phyloP scores from a whole-genome alignment of 2,113 vertebrate species.

The Pica pica region DNA sequence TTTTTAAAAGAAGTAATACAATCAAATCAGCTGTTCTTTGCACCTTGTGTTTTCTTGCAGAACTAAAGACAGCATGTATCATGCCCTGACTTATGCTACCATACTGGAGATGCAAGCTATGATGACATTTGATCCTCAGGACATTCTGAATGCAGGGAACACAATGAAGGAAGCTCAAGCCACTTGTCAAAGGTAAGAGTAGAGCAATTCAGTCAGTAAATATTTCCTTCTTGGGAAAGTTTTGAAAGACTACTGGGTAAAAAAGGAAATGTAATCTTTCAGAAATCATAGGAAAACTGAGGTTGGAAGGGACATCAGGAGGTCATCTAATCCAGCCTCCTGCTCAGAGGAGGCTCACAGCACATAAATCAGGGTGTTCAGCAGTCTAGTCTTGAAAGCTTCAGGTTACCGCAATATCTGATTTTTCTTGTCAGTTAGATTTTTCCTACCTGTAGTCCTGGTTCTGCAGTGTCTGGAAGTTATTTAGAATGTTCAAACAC shows the following conservation, averaged over 20 bases:
- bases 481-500: neutral
- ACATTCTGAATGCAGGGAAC: slow-evolving; percentile 88
- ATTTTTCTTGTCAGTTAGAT: neutral
- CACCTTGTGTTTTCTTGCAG: slow-evolving; percentile 65
- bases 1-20: neutral
- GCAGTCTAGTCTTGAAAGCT: neutral
- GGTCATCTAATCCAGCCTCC: neutral
- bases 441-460: neutral
- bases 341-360: neutral
- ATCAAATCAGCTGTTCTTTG: neutral
- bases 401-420: neutral
- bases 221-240: neutral
- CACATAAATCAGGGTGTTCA: neutral
- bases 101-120: slow-evolving; percentile 98
- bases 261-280: neutral
- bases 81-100: slow-evolving; percentile 92
- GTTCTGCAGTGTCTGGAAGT: neutral
- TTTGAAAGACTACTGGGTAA: neutral
- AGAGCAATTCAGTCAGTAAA: neutral
- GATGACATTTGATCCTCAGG: slow-evolving; percentile 96
- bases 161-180: slow-evolving; percentile 95
- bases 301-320: neutral
- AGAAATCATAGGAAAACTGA: neutral
- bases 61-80: slow-evolving; percentile 96
- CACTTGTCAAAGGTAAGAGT: slow-evolving; percentile 85